Conservation (phyloP, 2,797 vertebrate species). For the Acanthurus tractus region DNA sequence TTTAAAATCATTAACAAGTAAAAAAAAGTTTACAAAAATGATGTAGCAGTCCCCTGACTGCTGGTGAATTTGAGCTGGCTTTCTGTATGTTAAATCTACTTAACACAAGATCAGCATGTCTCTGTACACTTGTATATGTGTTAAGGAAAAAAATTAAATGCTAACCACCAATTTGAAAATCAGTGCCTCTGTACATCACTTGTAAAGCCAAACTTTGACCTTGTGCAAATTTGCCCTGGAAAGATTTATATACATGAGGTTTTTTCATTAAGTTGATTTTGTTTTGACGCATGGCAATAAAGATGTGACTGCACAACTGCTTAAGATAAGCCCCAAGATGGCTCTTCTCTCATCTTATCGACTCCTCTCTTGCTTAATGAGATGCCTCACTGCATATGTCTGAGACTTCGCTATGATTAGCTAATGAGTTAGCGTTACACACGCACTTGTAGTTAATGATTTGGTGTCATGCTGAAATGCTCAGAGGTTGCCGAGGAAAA, state of each 20-base stretch:
- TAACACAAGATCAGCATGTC: conserved; percentile 27
- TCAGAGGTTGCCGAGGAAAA: conserved; percentile 35
- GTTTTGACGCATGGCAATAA: conserved; percentile 33
- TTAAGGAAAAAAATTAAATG: not conserved
- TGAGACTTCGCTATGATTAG: conserved; percentile 72
- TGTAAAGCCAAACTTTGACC: conserved; percentile 56
- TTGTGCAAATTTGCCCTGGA: conserved; percentile 21
- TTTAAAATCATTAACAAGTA: conserved; percentile 12
- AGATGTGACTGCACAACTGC: conserved; percentile 50
- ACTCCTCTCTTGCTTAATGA: conserved; percentile 62
- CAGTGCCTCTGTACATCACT: conserved; percentile 43
- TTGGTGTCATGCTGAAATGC: conserved; percentile 47
- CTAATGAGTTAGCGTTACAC: conserved; percentile 61
- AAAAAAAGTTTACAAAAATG: not conserved
- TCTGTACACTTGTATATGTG: not conserved
- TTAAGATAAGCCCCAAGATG: conserved; percentile 58
- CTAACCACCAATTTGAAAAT: conserved; percentile 44
- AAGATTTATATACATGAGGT: conserved; percentile 44
- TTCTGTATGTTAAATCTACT: conserved; percentile 1
- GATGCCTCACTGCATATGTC: conserved; percentile 54
- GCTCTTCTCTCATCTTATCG: conserved; percentile 55
- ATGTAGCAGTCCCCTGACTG: not conserved
- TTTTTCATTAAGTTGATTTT: conserved; percentile 29
- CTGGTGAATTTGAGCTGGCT: conserved; percentile 2
- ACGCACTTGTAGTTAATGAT: conserved; percentile 69